Base-by-base conservation (phyloP, 2,888 invertebrate species). In the Drosophila prolongata region DNA sequence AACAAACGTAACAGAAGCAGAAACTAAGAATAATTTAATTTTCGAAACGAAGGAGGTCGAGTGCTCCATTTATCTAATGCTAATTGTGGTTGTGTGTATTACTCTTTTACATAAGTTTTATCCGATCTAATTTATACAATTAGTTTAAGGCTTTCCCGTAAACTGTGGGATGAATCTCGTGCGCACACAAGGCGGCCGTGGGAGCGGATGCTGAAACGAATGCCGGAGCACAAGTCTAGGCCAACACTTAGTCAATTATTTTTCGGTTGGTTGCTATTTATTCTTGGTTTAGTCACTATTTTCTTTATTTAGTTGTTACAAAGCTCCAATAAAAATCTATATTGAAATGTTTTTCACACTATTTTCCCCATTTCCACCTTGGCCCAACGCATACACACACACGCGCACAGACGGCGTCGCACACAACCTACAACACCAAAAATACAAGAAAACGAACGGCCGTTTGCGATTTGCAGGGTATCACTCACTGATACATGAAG, bases 31-130 rank as follows among this genome's bases (percentile, higher is more conserved):
- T 73, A 66, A 80, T 69, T 49, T 69, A 68, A 61, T 46, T 43
- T 50, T 59, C 52, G 34, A 66, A 27, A 64, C 37, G 62, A 53
- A 43, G 52, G 52, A 50, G 69, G 43, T 19, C 57, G 24, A 53
- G 57, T 70, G 77, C 80, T 78, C 65, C 77, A 65, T 77, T 83
- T 79, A 78, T 62, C 70, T 84, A 58, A 65, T 71, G 58, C 60
- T 75, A 77, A 87, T 75, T 87, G 87, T 87, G 84, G 84, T 84
- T 84, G 84, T 84, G 87, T 84, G 87, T 82, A 85, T 78, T 86
- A 83, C 80, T 86, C 56, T 83, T 84, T 78, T 86, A 77, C 67
- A 76, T 77, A 65, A 62, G 65, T 72, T 75, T 66, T 76, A 75
- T 59, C 66, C 68, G 40, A 43, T 65, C 14, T 75, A 40, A 72